A percentile compares a stretch with the other conserved stretches of the same genome.
Conservation (phyloP, 1,140 invertebrate genomes). For the Sycobia sp. region DNA sequence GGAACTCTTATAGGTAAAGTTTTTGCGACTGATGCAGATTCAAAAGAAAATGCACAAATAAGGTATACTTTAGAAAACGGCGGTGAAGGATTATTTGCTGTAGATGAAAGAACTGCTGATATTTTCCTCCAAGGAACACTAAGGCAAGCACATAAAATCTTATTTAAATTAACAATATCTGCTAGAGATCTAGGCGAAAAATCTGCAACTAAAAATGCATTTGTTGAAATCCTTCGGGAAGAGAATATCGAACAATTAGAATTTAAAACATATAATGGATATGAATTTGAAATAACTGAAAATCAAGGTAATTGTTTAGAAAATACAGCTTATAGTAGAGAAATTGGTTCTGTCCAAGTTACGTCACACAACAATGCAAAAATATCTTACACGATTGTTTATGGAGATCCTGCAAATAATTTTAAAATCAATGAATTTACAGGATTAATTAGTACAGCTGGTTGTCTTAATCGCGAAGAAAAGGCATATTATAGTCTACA, state of each 20-base stretch:
- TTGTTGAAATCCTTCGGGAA: constrained; percentile 80
- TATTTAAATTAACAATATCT: constrained; percentile 75
- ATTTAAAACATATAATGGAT: constrained; percentile 75
- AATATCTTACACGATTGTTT: constrained; percentile 80
- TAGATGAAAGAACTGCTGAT: constrained; percentile 78
- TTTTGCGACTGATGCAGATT: constrained; percentile 79
- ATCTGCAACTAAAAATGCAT: constrained; percentile 71
- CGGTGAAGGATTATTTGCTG: constrained; percentile 76
- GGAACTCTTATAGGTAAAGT: constrained; percentile 75
- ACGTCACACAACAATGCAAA: constrained; percentile 56
- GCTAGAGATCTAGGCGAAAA: constrained; percentile 80
- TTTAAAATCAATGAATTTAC: constrained; percentile 81
- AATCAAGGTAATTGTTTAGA: constrained; percentile 71
- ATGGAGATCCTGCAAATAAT: constrained; percentile 78
- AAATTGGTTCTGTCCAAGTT: constrained; percentile 79
- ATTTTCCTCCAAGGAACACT: constrained; percentile 71
- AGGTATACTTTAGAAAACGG: constrained; percentile 78
- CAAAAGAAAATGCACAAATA: constrained; percentile 81
- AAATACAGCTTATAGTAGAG: constrained; percentile 65
- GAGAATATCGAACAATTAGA: constrained; percentile 72
- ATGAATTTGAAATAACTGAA: constrained; percentile 81
- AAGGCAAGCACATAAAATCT: constrained; percentile 66
- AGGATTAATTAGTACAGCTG: constrained; percentile 79
- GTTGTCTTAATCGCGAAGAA: constrained; percentile 83
- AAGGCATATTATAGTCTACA: constrained; percentile 76